Base-by-base conservation (phyloP, 2,113 vertebrate genomes). In the Butorides virescens region DNA sequence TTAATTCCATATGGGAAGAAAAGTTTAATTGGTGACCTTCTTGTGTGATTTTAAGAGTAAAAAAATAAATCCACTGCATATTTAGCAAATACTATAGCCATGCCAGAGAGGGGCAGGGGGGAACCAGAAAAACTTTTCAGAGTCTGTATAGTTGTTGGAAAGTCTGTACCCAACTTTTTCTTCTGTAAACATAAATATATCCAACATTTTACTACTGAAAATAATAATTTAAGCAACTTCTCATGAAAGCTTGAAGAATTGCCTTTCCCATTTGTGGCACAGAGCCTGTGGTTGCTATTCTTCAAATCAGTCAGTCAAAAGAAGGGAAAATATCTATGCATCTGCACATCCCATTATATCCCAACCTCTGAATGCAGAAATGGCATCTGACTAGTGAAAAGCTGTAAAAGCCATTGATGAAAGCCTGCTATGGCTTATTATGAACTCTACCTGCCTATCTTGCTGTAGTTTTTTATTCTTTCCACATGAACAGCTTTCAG, bases 291-390 rank as follows among this genome's bases (percentile, higher is more conserved):
- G 61, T 70, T 96, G 80, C 66, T 95, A 53, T 78, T 93, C 74
- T 81, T 92, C 63, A 91, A 87, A 67, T 67, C 68, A 55, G n/a
- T 80, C 79, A 71, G 67, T 87, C 39, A 81, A 77, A 91, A 93
- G 81, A 95, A 93, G 72, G 56, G 72, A 65, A 95, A 94, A 96
- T 95, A 72, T 88, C 94, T 81, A 0, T 90, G 81, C 72, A 86
- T 95, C 95, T 97, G 94, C 78, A 94, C 75, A 97, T 93, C 75
- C 88, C 85, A 93, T 97, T 96, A 93, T 73, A 84, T 29, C 78
- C 88, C 67, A 79, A 94, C 88, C 79, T 92, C 88, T 76, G 92
- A 86, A 95, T 80, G 82, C 88, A 96, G 84, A 77, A 95, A 52
- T 91, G 92, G 66, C 86, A 91, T 93, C 83, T 32, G 74, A 96